phyloP scores from a whole-genome alignment of 2,113 vertebrate species.

The Pogonocichla stellata region DNA sequence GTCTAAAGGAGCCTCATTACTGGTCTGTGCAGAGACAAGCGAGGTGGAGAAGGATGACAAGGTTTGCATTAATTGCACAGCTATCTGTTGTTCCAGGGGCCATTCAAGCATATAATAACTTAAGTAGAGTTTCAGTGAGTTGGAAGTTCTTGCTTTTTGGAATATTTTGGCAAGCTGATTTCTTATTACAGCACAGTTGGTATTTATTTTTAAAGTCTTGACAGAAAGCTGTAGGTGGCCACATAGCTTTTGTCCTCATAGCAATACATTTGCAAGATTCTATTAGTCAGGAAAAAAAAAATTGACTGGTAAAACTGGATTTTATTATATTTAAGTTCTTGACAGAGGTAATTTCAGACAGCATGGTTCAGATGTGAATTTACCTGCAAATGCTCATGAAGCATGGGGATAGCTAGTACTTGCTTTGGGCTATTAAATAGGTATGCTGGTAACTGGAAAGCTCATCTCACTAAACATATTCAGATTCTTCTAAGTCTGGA shows the following conservation, averaged over 20 bases:
- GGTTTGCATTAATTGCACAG: constrained; percentile 72
- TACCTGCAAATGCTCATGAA: neutral
- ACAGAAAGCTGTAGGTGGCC: constrained; percentile 54
- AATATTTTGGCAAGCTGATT: constrained; percentile 64
- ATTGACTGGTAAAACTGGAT: neutral
- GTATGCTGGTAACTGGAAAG: neutral
- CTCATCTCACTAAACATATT: neutral
- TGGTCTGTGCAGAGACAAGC: constrained; percentile 48
- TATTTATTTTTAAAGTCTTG: constrained; percentile 62
- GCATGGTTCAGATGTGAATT: neutral
- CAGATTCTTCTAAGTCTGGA: neutral
- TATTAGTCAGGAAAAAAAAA: neutral
- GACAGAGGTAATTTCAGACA: neutral
- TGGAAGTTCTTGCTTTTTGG: constrained; percentile 62
- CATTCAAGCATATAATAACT: constrained; percentile 73
- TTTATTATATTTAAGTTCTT: neutral
- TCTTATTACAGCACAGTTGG: constrained; percentile 62
- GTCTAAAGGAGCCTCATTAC: constrained; percentile 66
- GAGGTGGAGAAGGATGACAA: constrained; percentile 65
- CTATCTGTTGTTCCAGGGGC: constrained; percentile 68
- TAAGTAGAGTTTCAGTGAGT: constrained; percentile 69
- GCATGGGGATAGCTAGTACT: neutral
- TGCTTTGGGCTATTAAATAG: neutral
- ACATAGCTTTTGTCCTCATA: constrained; percentile 12
- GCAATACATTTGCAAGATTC: neutral